These are phyloP conservation scores for Anadara kagoshimensis DNA, from an alignment of 1,140 invertebrate genomes.

Conservation along the genomic window DNA sequence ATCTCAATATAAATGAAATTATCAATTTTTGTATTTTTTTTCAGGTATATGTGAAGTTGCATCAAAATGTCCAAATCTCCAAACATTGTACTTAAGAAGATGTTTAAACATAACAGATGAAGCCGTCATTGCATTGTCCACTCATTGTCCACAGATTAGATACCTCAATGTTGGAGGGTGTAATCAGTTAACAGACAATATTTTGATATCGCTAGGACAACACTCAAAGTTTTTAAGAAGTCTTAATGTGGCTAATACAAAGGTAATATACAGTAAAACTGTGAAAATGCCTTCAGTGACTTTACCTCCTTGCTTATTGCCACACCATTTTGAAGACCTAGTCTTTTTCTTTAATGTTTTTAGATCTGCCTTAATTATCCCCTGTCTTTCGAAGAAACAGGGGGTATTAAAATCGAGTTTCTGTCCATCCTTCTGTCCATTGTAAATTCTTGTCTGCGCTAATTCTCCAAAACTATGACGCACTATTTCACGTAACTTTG, in stretches of 20 bases:
- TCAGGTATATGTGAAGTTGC: conserved; percentile 53
- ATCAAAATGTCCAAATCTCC: conserved; percentile 49
- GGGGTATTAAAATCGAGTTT: too few species aligned
- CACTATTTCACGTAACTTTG: too few species aligned
- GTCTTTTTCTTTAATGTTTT: too few species aligned
- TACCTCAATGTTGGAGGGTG: conserved; percentile 64
- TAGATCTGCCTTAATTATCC: too few species aligned
- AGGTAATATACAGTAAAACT: conserved; percentile 49
- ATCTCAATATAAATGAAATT: too few species aligned
- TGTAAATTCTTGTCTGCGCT: too few species aligned
- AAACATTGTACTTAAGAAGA: conserved; percentile 59
- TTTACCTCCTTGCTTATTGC: too few species aligned
- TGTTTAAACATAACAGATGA: conserved; percentile 61
- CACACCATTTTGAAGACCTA: too few species aligned
- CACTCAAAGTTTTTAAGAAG: conserved; percentile 51
- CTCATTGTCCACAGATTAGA: conserved; percentile 52
- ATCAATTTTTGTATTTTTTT: background rate
- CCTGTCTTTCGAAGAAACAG: too few species aligned
- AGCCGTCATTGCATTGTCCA: conserved; percentile 50
- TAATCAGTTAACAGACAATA: conserved; percentile 49
- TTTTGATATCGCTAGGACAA: conserved; percentile 48
- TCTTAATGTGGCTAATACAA: conserved; percentile 57
- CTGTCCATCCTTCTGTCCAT: too few species aligned
- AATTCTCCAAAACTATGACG: too few species aligned
- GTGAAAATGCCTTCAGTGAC: too few species aligned